Base-by-base conservation (phyloP, 2,113 vertebrate species). In the Dipodomys ordii region DNA sequence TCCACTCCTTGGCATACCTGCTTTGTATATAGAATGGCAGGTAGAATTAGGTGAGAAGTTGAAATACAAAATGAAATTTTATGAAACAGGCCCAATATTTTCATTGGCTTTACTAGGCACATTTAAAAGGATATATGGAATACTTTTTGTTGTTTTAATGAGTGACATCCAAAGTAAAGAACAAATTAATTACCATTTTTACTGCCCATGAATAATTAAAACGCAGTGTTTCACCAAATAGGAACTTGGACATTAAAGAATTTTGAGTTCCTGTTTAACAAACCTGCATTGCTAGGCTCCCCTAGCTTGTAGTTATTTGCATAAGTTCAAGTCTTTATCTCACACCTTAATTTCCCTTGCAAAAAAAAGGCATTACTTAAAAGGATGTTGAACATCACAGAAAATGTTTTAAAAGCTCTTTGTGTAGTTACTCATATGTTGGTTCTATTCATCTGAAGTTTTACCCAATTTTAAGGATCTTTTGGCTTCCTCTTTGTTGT, bases 331-430 rank as follows among this genome's bases (percentile, higher is more conserved):
- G 27, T 85, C 7, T 62, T 81, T 83, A 12, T 32, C 19, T 49
- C 65, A 76, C 79, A 22, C 22, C 32, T 89, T 39, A 78, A 0
- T 69, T 79, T 87, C 25, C 84, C 60, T 83, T 89, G 32, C n/a
- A 93, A 80, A 78, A n/a, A 74, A 65, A 94, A 77, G 32, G 12
- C 49, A 67, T 49, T 68, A 73, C 46, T 88, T 91, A n/a, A 39
- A 20, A 44, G 44, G 74, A 80, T 88, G 44, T 77, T 46, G 30
- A 74, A 13, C 9, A 72, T 85, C 64, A 78, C 77, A 80, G 64
- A 49, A 23, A 67, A 28, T 79, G 72, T 3, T 92, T 88, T 67
- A 60, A 68, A 57, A 60, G 8, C 25, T 62, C 16, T 53, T 46
- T 46, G 7, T 16, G 10, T 44, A 28, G 74, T 32, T 78, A 84